phyloP scores from a whole-genome alignment of 2,888 invertebrate species.

The Polia nebulosa region DNA sequence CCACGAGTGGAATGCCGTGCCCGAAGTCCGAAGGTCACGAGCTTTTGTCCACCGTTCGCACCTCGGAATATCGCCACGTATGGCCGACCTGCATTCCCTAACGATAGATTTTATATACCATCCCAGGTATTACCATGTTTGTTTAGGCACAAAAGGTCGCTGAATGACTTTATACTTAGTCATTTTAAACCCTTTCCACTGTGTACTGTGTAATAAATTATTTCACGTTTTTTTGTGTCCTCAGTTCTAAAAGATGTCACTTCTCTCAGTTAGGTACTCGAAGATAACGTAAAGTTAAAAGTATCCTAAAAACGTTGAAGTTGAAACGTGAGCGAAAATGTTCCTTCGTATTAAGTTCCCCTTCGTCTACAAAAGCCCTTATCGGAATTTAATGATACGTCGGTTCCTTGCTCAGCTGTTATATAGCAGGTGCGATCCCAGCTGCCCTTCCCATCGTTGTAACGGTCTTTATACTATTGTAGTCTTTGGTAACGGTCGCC shows the following conservation, averaged over 20 bases:
- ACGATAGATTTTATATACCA: constrained; percentile 26
- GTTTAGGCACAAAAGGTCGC: constrained; percentile 32
- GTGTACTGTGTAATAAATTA: background rate
- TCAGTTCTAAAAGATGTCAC: constrained; percentile 3
- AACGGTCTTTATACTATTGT: too few species aligned
- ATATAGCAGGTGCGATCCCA: constrained; percentile 72
- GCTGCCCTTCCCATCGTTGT: constrained; percentile 68
- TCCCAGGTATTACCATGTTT: constrained; percentile 43
- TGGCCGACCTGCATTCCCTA: constrained; percentile 48
- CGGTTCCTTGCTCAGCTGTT: constrained; percentile 67
- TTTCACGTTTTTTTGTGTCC: constrained; percentile 10
- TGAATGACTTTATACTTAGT: constrained; percentile 19
- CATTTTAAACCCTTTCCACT: background rate
- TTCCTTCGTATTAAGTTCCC: constrained; percentile 43
- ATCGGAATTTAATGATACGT: constrained; percentile 47
- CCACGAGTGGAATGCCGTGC: constrained; percentile 60
- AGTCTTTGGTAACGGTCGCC: too few species aligned
- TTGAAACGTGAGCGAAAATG: constrained; percentile 32
- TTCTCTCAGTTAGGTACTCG: constrained; percentile 5
- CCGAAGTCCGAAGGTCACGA: constrained; percentile 53
- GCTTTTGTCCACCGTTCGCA: constrained; percentile 58
- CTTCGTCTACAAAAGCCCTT: constrained; percentile 45
- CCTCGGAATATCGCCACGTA: constrained; percentile 49
- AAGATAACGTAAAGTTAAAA: background rate
- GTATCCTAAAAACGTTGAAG: constrained; percentile 4